Conservation (phyloP, 2,113 vertebrate genomes). For the Pygoscelis antarcticus region DNA sequence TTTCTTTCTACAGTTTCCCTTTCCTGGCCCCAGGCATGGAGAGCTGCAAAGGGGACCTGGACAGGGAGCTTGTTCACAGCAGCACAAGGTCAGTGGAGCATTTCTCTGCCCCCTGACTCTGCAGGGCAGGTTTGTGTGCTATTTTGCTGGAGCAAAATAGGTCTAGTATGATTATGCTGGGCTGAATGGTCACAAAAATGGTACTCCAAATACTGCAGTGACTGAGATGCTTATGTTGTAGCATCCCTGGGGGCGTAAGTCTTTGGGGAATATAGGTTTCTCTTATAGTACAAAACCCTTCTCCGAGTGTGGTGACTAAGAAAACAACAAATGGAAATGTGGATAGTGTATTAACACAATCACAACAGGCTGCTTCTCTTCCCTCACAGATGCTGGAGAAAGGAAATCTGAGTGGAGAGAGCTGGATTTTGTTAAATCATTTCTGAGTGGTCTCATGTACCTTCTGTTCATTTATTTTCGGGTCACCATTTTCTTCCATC, state of each 20-base stretch:
- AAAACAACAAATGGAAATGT: background rate
- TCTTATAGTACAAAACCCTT: background rate
- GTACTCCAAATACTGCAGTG: background rate
- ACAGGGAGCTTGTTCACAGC: background rate
- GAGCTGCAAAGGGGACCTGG: background rate
- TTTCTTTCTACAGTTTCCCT: background rate
- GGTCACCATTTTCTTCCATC: background rate
- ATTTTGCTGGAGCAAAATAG: background rate
- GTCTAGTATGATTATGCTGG: background rate
- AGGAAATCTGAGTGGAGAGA: background rate
- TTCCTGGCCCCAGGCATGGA: background rate
- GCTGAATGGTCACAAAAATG: background rate
- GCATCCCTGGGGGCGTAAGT: background rate
- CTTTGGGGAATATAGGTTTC: background rate
- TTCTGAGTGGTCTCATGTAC: background rate
- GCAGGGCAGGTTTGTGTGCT: background rate
- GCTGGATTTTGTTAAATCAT: background rate
- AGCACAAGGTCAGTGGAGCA: rapidly evolving
- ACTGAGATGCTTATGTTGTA: background rate
- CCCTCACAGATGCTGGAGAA: background rate
- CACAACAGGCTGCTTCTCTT: background rate
- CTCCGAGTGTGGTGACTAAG: background rate
- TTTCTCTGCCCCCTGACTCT: background rate
- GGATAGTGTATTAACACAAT: background rate
- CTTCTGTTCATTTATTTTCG: background rate